Conservation (phyloP, 2,113 vertebrate genomes). For the Chlorodrepanis virens region DNA sequence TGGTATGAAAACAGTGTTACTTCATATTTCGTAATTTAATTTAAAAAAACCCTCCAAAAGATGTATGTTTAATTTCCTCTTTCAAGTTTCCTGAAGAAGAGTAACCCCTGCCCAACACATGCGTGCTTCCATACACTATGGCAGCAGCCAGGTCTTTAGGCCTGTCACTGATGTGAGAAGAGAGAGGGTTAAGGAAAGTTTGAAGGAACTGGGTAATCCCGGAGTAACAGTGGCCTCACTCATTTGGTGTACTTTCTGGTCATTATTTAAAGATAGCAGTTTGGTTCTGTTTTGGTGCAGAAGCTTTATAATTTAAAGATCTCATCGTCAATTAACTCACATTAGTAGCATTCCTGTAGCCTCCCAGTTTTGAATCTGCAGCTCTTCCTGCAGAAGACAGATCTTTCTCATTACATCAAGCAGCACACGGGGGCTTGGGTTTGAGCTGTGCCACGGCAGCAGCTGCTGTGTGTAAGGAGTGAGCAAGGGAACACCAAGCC, state of each 20-base stretch:
- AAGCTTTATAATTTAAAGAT: not conserved
- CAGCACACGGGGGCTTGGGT: not conserved
- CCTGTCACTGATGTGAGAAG: accelerated
- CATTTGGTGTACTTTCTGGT: accelerated
- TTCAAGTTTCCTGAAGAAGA: not conserved
- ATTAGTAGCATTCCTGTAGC: not conserved
- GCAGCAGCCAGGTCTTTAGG: not conserved
- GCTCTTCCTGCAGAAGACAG: not conserved
- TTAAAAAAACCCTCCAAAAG: not conserved
- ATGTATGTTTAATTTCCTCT: not conserved
- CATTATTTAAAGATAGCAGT: not conserved
- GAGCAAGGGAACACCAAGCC: not conserved
- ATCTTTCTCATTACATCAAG: not conserved
- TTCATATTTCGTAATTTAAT: not conserved
- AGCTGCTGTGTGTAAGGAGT: accelerated
- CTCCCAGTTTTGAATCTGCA: not conserved
- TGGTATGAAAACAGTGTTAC: not conserved
- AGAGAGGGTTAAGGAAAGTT: not conserved
- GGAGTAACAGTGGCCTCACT: too few relatives aligned
- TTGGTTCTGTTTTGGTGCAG: not conserved
- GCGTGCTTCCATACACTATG: accelerated
- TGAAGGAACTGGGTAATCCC: not conserved
- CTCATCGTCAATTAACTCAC: not conserved
- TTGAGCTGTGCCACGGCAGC: not conserved
- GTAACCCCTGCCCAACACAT: accelerated